Base-by-base conservation (phyloP, 2,113 vertebrate species). In the Grallaria varia region DNA sequence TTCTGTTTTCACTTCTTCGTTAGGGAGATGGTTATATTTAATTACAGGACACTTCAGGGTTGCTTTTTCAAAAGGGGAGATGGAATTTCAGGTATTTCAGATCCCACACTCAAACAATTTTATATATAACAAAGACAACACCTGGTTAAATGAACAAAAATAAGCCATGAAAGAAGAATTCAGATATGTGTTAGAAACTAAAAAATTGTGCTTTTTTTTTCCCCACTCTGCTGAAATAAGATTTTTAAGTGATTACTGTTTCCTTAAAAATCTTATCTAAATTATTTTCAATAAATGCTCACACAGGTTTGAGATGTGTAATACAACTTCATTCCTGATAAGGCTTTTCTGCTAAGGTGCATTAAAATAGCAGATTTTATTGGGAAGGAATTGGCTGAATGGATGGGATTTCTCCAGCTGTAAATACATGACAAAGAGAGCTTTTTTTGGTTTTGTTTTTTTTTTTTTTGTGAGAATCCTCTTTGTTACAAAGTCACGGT, bases 401-500 rank as follows among this genome's bases (percentile, higher is more conserved):
- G 40, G 72, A 47, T 88, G 75, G 33, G 35, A 74, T 91, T 93
- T 90, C 76, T 77, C 82, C 72, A 69, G 79, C 87, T 92, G 72
- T 88, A 93, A 95, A 88, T 88, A 73, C 16, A 37, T 56, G 77
- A 87, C 64, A 90, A 86, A 84, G 60, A 84, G 49, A 44, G 55
- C 31, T 68, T 76, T 78, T 72, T 72, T 47, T 78, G 10, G n/a
- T 72, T 72, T 47, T 78, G 10, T 68, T 76, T 78, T 72, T 72
- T 47, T 78, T 9, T 6, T 8, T 24, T 69, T 89, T 88, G 72
- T 80, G 77, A 82, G 84, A 84, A 62, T 93, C 74, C 44, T 87
- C 62, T 93, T 89, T 92, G 93, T 93, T 60, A 69, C 89, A 92
- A 94, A 96, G 93, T 94, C 93, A 91, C 87, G 84, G 93, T 97